A percentile compares a stretch with the other conserved stretches of the same genome.
Conservation (phyloP, 2,113 vertebrate genomes). For the Phoxinus phoxinus region DNA sequence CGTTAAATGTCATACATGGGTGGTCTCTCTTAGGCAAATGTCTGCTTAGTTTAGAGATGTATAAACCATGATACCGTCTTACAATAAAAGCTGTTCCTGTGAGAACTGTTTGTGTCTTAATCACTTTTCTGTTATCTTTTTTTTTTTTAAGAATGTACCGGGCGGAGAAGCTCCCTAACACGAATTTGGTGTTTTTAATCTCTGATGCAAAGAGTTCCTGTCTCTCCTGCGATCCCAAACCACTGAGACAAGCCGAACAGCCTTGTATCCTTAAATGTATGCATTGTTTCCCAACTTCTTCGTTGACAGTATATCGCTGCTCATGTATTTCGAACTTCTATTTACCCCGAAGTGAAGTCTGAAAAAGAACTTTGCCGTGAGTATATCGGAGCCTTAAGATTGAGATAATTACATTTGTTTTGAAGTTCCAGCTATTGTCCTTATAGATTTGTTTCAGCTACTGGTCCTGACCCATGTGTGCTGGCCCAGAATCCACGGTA, state of each 20-base stretch:
- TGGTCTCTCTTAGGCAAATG: background rate
- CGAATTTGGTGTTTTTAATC: constrained; percentile 95
- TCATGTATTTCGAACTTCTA: no score
- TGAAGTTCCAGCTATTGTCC: constrained; percentile 66
- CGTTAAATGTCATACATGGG: background rate
- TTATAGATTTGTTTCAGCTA: constrained; percentile 83
- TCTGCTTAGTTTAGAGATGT: background rate
- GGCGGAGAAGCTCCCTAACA: constrained; percentile 93
- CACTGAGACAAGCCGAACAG: constrained; percentile 93
- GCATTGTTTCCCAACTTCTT: background rate
- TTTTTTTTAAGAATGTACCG: constrained; percentile 84
- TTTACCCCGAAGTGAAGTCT: no score
- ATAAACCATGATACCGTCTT: constrained; percentile 1
- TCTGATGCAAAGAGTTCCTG: constrained; percentile 92
- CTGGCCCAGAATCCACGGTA: constrained; percentile 93
- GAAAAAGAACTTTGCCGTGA: no score
- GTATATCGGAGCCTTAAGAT: no score
- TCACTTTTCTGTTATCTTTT: background rate
- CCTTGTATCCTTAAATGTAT: constrained; percentile 89
- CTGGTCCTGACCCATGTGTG: constrained; percentile 92
- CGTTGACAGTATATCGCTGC: no score
- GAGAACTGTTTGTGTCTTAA: background rate
- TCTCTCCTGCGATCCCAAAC: constrained; percentile 88
- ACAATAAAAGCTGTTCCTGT: background rate
- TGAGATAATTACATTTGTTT: constrained; percentile 11